These are phyloP conservation scores for Eremobia ochroleuca DNA, from an alignment of 2,888 invertebrate species.

Conservation along the genomic window DNA sequence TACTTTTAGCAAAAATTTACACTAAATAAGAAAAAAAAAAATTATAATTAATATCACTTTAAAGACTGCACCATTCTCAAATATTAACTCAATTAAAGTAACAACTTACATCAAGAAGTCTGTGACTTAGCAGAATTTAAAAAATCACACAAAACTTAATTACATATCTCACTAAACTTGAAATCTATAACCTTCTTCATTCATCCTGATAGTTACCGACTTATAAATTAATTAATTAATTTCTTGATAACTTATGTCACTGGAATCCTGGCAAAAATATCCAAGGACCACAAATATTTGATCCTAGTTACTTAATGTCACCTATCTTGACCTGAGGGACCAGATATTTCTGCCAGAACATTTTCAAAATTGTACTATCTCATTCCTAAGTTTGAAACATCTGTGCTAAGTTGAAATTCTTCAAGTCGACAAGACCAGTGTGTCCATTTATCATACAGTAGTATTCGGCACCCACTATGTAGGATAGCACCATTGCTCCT, in stretches of 20 bases:
- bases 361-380: constrained; percentile 22
- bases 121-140: constrained; percentile 22
- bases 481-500: constrained; percentile 95
- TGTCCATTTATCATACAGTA: constrained; percentile 91
- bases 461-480: constrained; percentile 97
- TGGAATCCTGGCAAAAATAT: constrained; percentile 29
- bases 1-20: constrained; percentile 7
- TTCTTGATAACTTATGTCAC: constrained; percentile 19
- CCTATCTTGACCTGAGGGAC: not conserved
- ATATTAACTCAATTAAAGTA: constrained; percentile 19
- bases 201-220: not conserved
- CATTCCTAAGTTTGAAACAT: constrained; percentile 75
- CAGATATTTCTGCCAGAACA: constrained; percentile 7
- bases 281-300: not conserved
- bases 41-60: constrained; percentile 50
- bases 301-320: not conserved
- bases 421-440: constrained; percentile 80
- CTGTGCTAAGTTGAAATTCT: constrained; percentile 81
- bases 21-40: constrained; percentile 20
- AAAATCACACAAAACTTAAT: constrained; percentile 16
- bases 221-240: constrained; percentile 33
- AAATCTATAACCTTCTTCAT: constrained; percentile 19
- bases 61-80: constrained; percentile 36
- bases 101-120: constrained; percentile 29
- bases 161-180: constrained; percentile 6